Base-by-base conservation (phyloP, 2,888 invertebrate species). In the Hydriomena furcata region DNA sequence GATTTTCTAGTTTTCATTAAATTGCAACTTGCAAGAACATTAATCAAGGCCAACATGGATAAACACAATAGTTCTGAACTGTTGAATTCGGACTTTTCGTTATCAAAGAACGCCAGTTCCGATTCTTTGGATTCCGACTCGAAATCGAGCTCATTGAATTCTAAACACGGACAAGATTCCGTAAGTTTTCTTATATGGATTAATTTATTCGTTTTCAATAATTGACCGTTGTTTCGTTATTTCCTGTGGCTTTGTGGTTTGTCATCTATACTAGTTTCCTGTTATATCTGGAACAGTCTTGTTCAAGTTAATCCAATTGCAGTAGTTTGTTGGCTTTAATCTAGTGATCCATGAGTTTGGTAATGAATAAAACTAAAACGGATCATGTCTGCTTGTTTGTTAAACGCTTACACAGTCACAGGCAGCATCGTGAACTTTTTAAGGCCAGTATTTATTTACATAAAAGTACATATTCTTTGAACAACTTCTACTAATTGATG, bases 101-200 rank as follows among this genome's bases (percentile, higher is more conserved):
- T 92, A 65, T 94, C 94, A 6, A 95, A 95, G 87, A 94, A 95
- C 84, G 94, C 95, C 40, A 95, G 95, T 78, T 94, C 94, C 40
- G 96, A 96, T 81, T 96, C 96, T 5, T 89, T 95, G 70, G 94
- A 95, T 78, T 95, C 95, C 0, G 96, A 96, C 77, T 95, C 96
- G 31, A 97, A 96, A 89, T 95, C 96, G 53, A 95, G 95, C 84
- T 95, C 96, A 61, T 92, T 96, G 72, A 95, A 94, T 83, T 95
- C 95, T 31, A 96, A 96, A 91, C 94, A 94, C 81, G 95, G 94
- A 65, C 95, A 94, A 78, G 95, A 95, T 84, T 94, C 94, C 79
- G 95, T 95, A 92, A 93, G 92, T 90, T 85, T 79, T 88, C 82
- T 76, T 79, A 79, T 81, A 75, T 77, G 61, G 45, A 55, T 45